These are phyloP conservation scores for Aporophyla nigra DNA, from an alignment of 2,888 invertebrate species.

Conservation along the genomic window DNA sequence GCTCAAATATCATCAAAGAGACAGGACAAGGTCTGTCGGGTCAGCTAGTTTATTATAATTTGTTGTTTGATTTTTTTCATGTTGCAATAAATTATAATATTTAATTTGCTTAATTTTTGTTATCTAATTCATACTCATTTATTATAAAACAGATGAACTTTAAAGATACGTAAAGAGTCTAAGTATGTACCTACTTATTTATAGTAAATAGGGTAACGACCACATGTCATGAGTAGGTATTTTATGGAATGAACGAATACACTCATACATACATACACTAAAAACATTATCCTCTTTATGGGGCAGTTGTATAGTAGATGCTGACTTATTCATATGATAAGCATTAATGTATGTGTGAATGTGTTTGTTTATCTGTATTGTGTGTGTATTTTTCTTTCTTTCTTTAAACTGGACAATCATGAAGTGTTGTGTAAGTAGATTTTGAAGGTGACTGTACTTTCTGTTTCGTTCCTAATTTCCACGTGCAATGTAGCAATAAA, in stretches of 20 bases:
- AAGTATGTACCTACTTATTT: background rate
- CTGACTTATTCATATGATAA: no score
- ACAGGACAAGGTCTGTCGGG: no score
- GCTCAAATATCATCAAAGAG: no score
- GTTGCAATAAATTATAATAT: constrained; percentile 6
- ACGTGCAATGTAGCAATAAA: background rate
- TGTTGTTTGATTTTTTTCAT: background rate
- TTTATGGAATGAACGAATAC: background rate
- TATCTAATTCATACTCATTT: background rate
- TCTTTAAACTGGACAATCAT: background rate
- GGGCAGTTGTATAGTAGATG: background rate
- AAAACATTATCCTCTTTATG: background rate
- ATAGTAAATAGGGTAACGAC: background rate
- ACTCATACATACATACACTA: background rate
- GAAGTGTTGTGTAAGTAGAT: background rate
- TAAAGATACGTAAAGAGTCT: background rate
- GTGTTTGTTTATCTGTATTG: no score
- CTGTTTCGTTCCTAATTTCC: background rate
- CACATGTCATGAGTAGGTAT: background rate
- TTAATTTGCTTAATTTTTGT: background rate
- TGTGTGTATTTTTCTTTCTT: no score
- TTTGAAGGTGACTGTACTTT: background rate
- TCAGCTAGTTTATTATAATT: background rate
- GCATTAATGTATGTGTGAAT: no score
- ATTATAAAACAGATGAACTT: background rate